A percentile compares a stretch with the other conserved stretches of the same genome.
Conservation (phyloP, 2,888 invertebrate genomes). For the Coremacera marginata region DNA sequence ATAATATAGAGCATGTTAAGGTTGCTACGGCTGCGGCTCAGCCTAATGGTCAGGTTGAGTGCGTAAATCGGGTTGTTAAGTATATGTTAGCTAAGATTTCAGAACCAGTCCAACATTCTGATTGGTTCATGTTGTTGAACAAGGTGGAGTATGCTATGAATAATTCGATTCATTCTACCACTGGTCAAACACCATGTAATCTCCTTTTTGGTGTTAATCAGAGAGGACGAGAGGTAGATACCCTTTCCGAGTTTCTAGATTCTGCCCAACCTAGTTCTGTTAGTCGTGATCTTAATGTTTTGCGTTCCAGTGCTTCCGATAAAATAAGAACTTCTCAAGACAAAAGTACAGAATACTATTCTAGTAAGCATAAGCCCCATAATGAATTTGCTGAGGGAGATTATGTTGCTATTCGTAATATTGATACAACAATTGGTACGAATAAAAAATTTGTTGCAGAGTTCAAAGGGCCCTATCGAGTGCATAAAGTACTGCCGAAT, state of each 20-base stretch:
- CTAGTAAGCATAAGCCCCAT: too few relatives aligned
- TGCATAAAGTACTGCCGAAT: slow-evolving; percentile 1
- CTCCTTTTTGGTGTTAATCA: slow-evolving; percentile 1
- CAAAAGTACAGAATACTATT: neutral
- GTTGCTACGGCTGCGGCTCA: slow-evolving; percentile 23
- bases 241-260: neutral
- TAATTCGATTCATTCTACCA: slow-evolving; percentile 1
- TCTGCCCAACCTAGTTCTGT: too few relatives aligned
- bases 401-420: slow-evolving; percentile 6
- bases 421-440: neutral
- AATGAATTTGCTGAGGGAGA: neutral
- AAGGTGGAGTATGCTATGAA: slow-evolving; percentile 18
- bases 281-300: neutral
- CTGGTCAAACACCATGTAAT: neutral
- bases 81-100: slow-evolving; percentile 26
- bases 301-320: neutral
- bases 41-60: slow-evolving; percentile 33
- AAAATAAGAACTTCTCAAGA: neutral
- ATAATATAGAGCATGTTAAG: neutral
- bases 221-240: neutral
- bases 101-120: slow-evolving; percentile 15
- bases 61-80: slow-evolving; percentile 26
- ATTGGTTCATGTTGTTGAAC: neutral
- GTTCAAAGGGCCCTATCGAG: neutral
- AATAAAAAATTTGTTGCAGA: neutral